Percentiles rank a stretch among this genome's conserved stretches.
These are phyloP conservation scores for Notoglanidium macrostoma DNA, from an alignment of 2,797 vertebrate genomes.

Conservation along the genomic window DNA sequence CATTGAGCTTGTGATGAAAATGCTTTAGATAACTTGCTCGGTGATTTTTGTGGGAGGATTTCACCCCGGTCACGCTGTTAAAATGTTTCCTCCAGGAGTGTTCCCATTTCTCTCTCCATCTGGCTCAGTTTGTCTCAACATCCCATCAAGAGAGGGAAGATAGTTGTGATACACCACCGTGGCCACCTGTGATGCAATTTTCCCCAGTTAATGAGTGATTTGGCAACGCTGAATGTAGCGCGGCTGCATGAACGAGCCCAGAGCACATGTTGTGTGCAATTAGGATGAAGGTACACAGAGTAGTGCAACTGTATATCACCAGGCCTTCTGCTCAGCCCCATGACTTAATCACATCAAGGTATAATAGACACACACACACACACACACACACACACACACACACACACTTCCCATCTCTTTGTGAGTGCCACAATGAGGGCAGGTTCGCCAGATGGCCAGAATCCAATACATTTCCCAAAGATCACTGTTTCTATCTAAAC, in stretches of 20 bases:
- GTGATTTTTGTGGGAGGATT: conserved; percentile 5
- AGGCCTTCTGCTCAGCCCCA: conserved; percentile 27
- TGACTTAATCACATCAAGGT: conserved; percentile 38
- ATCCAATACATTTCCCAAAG: neutral
- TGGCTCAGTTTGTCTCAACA: conserved; percentile 8
- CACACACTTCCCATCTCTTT: neutral
- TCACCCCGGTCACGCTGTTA: conserved; percentile 25
- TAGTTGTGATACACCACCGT: conserved; percentile 14
- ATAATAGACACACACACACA: neutral
- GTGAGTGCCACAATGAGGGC: neutral
- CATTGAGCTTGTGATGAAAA: conserved; percentile 10
- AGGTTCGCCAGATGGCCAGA: neutral
- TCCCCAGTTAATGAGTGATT: conserved; percentile 29
- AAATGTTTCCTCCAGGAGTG: conserved; percentile 25
- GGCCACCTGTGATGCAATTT: conserved; percentile 38
- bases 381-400: neutral
- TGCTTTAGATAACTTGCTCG: conserved; percentile 13
- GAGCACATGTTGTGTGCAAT: conserved; percentile 52
- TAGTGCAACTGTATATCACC: conserved; percentile 45
- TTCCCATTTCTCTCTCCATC: conserved; percentile 26
- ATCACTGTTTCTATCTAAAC: neutral
- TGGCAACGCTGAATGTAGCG: conserved; percentile 38
- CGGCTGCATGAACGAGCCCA: conserved; percentile 18
- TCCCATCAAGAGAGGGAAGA: conserved; percentile 20
- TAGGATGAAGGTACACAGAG: conserved; percentile 59